These are phyloP conservation scores for mouse (Mus musculus) DNA, from an alignment of 2,113 vertebrate genomes.

Conservation along the genomic window GRCm39 chr13:57591001-57591500, in stretches of 20 bases:
- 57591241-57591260: background rate
- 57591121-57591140: background rate
- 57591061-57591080: background rate
- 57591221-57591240: background rate
- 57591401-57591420: rapidly evolving
- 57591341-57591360: background rate
- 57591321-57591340: too few species aligned
- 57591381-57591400: background rate
- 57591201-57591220: background rate
- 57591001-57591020: background rate
- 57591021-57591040: background rate
- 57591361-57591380: background rate
- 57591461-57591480: background rate
- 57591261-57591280: too few species aligned
- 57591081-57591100: background rate
- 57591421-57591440: background rate
- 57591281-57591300: too few species aligned
- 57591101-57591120: background rate
- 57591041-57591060: background rate
- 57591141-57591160: background rate
- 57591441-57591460: too few species aligned
- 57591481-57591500: background rate
- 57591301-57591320: background rate
- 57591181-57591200: background rate
- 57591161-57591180: background rate